A percentile compares a stretch with the other conserved stretches of the same genome.
Conservation (phyloP, 2,797 vertebrate genomes). For the Phyllotis vaccarum region DNA sequence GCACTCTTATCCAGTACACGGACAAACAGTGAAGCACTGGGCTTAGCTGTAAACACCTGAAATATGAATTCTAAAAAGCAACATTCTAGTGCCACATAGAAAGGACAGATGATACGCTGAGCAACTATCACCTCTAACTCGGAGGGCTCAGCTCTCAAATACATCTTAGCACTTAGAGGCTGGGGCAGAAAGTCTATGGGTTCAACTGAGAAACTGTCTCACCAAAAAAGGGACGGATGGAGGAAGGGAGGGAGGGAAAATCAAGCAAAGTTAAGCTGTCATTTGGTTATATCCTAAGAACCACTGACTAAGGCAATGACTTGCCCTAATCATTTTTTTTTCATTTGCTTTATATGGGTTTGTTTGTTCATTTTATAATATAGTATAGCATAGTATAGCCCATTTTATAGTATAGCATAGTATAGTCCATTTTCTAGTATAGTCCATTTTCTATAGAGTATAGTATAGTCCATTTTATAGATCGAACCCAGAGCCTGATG, state of each 20-base stretch:
- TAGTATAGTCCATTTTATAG: no score
- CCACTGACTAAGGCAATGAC: not conserved
- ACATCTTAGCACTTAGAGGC: not conserved
- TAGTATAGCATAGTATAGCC: no score
- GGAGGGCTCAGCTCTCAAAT: not conserved
- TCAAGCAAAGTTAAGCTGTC: not conserved
- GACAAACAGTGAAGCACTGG: not conserved
- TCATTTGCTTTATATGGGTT: not conserved
- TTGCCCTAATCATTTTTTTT: not conserved
- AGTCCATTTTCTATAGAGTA: no score
- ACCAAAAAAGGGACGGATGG: not conserved
- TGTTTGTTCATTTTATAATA: not conserved
- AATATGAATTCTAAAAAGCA: slow-evolving; percentile 12
- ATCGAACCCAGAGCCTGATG: not conserved
- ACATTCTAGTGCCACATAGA: not conserved
- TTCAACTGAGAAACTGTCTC: not conserved
- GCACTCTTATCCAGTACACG: not conserved
- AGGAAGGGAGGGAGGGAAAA: no score
- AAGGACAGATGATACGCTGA: not conserved
- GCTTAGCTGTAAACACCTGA: not conserved
- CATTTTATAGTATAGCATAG: no score
- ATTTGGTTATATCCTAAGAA: slow-evolving; percentile 21
- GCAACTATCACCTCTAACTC: slow-evolving; percentile 30
- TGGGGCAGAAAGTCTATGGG: not conserved
- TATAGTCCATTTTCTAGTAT: no score